phyloP scores from a whole-genome alignment of 2,113 vertebrate genomes.

The Cyanocitta stelleri region DNA sequence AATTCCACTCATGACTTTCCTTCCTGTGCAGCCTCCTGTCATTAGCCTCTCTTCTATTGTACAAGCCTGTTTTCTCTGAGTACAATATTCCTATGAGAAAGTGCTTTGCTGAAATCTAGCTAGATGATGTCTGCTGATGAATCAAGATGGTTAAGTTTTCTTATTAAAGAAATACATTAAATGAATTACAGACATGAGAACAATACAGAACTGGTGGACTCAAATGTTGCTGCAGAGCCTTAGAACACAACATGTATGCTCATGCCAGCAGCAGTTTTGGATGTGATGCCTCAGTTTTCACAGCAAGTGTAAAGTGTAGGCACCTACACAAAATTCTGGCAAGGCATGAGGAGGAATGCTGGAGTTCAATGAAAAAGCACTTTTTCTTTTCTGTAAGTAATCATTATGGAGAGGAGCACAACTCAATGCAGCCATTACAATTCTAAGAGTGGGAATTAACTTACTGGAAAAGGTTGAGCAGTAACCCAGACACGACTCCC shows the following conservation, averaged over 20 bases:
- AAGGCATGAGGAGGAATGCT: not conserved
- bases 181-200: not conserved
- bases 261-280: not conserved
- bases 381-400: slow-evolving; percentile 8
- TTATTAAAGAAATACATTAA: not conserved
- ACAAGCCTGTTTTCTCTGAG: not conserved
- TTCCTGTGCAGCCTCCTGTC: not conserved
- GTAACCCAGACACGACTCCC: not conserved
- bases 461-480: slow-evolving; percentile 30
- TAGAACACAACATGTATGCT: not conserved
- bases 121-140: not conserved
- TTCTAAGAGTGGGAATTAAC: slow-evolving; percentile 18
- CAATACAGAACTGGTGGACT: not conserved
- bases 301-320: not conserved
- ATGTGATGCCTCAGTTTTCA: not conserved
- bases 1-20: not conserved
- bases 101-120: not conserved
- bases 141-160: not conserved
- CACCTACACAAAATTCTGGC: not conserved
- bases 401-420: not conserved
- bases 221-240: not conserved
- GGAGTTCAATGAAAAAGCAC: not conserved
- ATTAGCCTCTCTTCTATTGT: not conserved
- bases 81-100: not conserved
- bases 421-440: slow-evolving; percentile 3